A percentile compares a stretch with the other conserved stretches of the same genome.
phyloP scores from a whole-genome alignment of 2,888 invertebrate genomes.

The Seira ritae region DNA sequence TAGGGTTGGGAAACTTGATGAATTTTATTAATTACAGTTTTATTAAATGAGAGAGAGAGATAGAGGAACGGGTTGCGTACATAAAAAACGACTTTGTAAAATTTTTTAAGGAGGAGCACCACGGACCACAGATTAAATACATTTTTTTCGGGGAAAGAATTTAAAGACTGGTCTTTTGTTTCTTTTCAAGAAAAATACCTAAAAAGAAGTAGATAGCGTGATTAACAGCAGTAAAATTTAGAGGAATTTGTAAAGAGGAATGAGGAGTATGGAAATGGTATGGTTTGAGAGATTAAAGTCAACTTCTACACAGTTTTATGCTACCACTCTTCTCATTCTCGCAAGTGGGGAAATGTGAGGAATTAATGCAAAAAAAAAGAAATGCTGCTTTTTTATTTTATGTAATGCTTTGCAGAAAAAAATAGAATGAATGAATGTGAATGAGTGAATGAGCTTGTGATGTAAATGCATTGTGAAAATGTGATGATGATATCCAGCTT shows the following conservation, averaged over 20 bases:
- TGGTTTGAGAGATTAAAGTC: slow-evolving; percentile 35
- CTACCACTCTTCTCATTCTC: slow-evolving; percentile 31
- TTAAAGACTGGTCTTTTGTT: not conserved
- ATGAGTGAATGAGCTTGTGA: not conserved
- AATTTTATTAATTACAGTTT: slow-evolving; percentile 59
- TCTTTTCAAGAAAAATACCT: too few species aligned
- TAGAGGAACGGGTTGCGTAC: slow-evolving; percentile 36
- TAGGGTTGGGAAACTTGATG: slow-evolving; percentile 29
- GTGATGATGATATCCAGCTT: slow-evolving; percentile 36
- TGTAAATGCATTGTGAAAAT: not conserved
- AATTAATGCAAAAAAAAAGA: not conserved
- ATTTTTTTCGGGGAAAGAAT: not conserved
- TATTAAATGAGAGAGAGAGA: slow-evolving; percentile 51
- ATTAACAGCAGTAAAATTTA: not conserved
- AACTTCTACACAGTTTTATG: slow-evolving; percentile 35
- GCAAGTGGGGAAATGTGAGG: not conserved
- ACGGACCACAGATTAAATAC: slow-evolving; percentile 1
- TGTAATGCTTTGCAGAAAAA: too few species aligned
- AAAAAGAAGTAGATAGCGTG: not conserved
- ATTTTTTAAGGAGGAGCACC: slow-evolving; percentile 19
- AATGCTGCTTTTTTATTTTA: not conserved
- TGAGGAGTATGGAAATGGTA: not conserved
- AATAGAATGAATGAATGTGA: too few species aligned
- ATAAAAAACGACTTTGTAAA: slow-evolving; percentile 2
- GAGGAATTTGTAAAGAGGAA: not conserved